These are phyloP conservation scores for Xyrichtys novacula DNA, from an alignment of 2,797 vertebrate species.

Conservation along the genomic window DNA sequence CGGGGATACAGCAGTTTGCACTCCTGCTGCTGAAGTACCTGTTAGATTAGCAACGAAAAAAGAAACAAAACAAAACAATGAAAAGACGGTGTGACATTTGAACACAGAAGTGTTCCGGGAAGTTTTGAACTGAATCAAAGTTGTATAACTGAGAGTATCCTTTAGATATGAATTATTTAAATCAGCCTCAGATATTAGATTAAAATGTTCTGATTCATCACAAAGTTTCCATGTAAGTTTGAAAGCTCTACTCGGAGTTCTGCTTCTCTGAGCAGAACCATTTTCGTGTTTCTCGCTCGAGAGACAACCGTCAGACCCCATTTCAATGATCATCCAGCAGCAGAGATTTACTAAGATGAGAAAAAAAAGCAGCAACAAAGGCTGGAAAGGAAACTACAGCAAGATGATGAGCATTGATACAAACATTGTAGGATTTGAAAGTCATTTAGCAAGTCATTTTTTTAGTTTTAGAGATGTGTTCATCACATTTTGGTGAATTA, in stretches of 20 bases:
- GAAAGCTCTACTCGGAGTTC: background rate
- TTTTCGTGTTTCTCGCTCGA: background rate
- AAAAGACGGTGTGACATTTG: background rate
- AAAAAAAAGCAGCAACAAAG: background rate
- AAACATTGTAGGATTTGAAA: too few relatives aligned
- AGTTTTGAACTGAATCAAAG: conserved; percentile 3
- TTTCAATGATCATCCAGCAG: background rate
- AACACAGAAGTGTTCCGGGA: background rate
- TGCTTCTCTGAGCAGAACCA: background rate
- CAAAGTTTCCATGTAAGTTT: background rate
- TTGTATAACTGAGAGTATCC: background rate
- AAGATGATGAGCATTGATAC: background rate
- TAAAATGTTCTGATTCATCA: background rate
- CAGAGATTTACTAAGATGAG: background rate
- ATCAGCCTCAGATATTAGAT: background rate
- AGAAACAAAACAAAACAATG: background rate
- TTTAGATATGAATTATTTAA: background rate
- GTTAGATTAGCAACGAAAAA: conserved; percentile 18
- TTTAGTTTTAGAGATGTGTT: background rate
- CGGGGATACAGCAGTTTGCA: conserved; percentile 91
- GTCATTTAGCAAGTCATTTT: too few relatives aligned
- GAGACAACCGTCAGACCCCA: background rate
- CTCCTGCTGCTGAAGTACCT: conserved; percentile 94
- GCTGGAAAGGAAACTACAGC: background rate
- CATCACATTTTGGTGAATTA: background rate